Conservation (phyloP, 2,113 vertebrate genomes). For the Apteryx owenii region DNA sequence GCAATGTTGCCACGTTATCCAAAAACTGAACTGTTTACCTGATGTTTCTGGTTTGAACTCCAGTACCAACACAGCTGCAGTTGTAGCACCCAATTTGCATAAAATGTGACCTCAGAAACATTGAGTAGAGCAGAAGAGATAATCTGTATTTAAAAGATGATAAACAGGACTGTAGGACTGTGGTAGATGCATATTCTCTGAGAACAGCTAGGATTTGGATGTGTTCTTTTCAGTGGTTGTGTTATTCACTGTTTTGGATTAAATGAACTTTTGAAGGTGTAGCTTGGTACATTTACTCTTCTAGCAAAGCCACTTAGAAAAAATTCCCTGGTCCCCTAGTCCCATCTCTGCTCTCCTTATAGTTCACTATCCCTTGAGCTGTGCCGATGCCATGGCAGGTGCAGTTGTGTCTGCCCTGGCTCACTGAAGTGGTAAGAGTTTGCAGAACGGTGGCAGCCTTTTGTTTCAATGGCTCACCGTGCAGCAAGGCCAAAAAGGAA, state of each 20-base stretch:
- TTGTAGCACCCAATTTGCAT: neutral
- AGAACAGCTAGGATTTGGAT: neutral
- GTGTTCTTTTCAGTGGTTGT: neutral
- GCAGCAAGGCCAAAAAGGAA: neutral
- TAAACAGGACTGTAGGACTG: neutral
- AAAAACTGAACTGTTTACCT: neutral
- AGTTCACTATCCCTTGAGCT: neutral
- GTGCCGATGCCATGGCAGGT: rapidly evolving
- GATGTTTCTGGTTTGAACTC: neutral
- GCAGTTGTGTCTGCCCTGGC: neutral
- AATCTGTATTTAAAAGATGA: neutral
- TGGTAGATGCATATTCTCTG: neutral
- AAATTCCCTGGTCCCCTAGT: neutral
- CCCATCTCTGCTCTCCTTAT: neutral
- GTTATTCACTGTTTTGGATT: neutral
- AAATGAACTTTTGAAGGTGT: neutral
- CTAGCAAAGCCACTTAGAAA: neutral
- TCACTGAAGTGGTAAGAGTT: neutral
- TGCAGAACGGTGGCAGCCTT: neutral
- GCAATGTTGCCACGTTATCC: neutral
- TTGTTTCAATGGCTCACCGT: neutral
- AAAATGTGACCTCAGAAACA: neutral
- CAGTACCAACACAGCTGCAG: neutral
- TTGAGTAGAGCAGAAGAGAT: neutral
- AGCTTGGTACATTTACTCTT: neutral